These are phyloP conservation scores for Microtus richardsoni DNA, from an alignment of 2,113 vertebrate species.

Conservation along the genomic window DNA sequence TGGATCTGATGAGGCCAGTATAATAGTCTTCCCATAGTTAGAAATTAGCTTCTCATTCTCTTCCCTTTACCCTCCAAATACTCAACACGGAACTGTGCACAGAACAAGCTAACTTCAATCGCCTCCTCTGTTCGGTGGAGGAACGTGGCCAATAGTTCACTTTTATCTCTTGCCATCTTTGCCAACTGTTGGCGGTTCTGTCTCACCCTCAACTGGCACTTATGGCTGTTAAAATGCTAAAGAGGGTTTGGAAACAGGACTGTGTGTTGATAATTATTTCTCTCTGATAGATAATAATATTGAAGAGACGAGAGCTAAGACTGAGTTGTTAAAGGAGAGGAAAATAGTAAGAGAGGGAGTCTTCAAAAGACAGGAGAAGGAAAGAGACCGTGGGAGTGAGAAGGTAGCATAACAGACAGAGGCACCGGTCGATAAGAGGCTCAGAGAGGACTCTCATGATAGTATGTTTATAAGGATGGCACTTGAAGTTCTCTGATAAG, in stretches of 20 bases:
- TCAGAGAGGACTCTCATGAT: not conserved
- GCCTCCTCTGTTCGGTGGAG: not conserved
- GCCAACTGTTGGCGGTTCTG: slow-evolving; percentile 3
- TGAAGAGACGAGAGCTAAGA: not conserved
- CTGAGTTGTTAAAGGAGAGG: not conserved
- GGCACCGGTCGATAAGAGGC: not conserved
- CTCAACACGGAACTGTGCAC: slow-evolving; percentile 33
- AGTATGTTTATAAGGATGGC: slow-evolving; percentile 35
- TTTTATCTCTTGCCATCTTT: slow-evolving; percentile 57
- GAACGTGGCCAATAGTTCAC: slow-evolving; percentile 12
- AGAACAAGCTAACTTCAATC: not conserved
- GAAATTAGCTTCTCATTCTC: slow-evolving; percentile 51
- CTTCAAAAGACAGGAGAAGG: not conserved
- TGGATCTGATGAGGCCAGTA: not conserved
- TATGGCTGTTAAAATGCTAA: slow-evolving; percentile 53
- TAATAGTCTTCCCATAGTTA: not conserved
- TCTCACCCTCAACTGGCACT: not conserved
- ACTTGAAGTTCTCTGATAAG: slow-evolving; percentile 59
- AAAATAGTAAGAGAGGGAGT: not conserved
- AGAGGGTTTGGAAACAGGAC: slow-evolving; percentile 11
- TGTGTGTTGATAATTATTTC: slow-evolving; percentile 55
- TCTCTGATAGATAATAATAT: slow-evolving; percentile 2
- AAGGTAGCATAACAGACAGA: not conserved
- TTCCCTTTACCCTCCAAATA: slow-evolving; percentile 36
- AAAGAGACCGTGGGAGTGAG: not conserved